Percentiles rank a stretch among this genome's conserved stretches.
Evolutionary conservation across 2,797 vertebrate genomes (phyloP).

Genomic region (Cryptoblepharus egeriae): DNA sequence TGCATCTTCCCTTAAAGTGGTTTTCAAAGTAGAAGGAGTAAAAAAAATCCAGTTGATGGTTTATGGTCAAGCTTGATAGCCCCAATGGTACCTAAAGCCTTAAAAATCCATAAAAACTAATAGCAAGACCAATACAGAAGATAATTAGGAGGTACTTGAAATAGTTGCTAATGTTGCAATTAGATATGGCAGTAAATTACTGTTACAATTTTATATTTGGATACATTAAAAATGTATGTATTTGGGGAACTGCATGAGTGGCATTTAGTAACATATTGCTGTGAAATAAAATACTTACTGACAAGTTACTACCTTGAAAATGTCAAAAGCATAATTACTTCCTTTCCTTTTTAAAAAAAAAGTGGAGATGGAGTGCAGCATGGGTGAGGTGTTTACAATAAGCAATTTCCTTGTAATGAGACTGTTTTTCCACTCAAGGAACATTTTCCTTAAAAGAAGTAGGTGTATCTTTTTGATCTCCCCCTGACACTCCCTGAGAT

Average conservation of each 20-base stretch:
- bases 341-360: not conserved
- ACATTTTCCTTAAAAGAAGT: not conserved
- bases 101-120: constrained; percentile 18
- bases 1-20: constrained; percentile 17
- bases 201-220: not conserved
- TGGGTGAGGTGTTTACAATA: not conserved
- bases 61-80: constrained; percentile 18
- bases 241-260: constrained; percentile 3
- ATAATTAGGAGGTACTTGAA: constrained; percentile 12
- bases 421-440: not conserved
- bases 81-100: not conserved
- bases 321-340: constrained; percentile 6
- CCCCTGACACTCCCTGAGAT: not conserved
- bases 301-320: constrained; percentile 8
- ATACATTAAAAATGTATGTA: constrained; percentile 9
- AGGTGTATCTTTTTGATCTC: not conserved
- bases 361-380: not conserved
- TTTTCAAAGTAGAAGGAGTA: not conserved
- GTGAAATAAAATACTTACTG: constrained; percentile 7
- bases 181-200: not conserved
- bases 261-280: not conserved
- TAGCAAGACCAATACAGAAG: constrained; percentile 15
- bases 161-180: constrained; percentile 20
- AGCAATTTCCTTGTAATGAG: not conserved
- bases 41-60: not conserved